Evolutionary conservation across 1,140 invertebrate species (phyloP), one percentile per base, ranked within the genome.

Genomic region (Ceratosolen solmsi): DNA sequence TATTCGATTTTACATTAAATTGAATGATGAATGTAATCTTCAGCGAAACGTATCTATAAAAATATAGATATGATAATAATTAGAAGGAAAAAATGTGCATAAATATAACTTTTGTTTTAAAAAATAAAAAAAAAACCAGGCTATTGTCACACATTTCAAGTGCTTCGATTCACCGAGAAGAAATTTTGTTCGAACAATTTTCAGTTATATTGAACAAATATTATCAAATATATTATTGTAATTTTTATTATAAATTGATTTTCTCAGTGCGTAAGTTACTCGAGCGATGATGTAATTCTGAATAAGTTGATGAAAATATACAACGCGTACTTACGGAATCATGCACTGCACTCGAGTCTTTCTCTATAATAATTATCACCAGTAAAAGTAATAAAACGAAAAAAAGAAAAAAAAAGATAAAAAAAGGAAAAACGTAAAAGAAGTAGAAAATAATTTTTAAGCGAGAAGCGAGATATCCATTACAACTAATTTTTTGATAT

Each of bases 311-410:
- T 0, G 46, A n/a, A 17, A 41, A 22, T 4, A 76, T 27, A n/a
- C 17, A 76, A 22, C 51, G 78, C 51, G 70, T 80, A 80, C 79
- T 80, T 80, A 80, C 54, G 33, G 20, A 72, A 79, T 72, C 36
- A 30, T 73, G 79, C 78, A 79, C 68, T 79, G 65, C 22, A 71
- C 38, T 79, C 51, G 49, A 71, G 30, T 13, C 63, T 72, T n/a
- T 79, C 9, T 46, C 54, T 38, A 30, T 58, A 22, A 51, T 70
- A 70, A 25, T 71, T 71, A 13, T 46, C 41, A 46, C 41, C 41
- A 72, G 17, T n/a, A 49, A 71, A 1, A 46, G 17, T 46, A 46
- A 49, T 49, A 49, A 49, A 2, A 49, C 2, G 27, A 22, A n/a
- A 38, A 38, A 63, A 30, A 17, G 13, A n/a, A n/a, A n/a, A n/a